These are phyloP conservation scores for Hypothenemus hampei DNA, from an alignment of 1,140 invertebrate genomes.

Conservation along the genomic window DNA sequence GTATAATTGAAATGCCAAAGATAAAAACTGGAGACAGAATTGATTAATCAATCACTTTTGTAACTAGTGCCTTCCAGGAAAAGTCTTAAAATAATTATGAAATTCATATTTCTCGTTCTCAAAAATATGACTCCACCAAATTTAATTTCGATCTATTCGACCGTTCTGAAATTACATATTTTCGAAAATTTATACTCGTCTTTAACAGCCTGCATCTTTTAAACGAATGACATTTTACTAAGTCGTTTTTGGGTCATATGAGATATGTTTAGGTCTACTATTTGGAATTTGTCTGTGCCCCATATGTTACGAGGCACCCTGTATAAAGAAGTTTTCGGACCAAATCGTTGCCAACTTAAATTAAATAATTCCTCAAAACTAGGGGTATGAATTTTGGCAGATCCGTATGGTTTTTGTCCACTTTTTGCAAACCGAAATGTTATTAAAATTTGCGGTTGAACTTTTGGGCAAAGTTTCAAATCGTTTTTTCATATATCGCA, in stretches of 20 bases:
- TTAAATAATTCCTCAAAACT: constrained; percentile 18
- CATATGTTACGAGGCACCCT: not conserved
- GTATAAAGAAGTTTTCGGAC: constrained; percentile 7
- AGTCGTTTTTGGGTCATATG: not conserved
- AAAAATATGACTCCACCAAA: not conserved
- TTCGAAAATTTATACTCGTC: not conserved
- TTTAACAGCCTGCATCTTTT: not conserved
- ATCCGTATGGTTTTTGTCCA: constrained; percentile 9
- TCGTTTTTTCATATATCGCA: not conserved
- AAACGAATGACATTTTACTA: not conserved
- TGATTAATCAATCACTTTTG: too few relatives aligned
- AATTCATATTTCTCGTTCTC: not conserved
- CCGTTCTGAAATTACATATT: not conserved
- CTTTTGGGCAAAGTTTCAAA: constrained; percentile 13
- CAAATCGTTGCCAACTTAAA: constrained; percentile 14
- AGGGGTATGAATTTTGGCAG: constrained; percentile 16
- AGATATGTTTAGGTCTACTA: not conserved
- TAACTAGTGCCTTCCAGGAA: not conserved
- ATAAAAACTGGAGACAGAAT: constrained; percentile 2
- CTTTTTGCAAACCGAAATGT: constrained; percentile 19
- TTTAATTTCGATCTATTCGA: not conserved
- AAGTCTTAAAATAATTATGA: not conserved
- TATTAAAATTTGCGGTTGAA: constrained; percentile 17
- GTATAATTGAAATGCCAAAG: constrained; percentile 8
- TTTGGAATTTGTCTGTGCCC: not conserved